Evolutionary conservation across 2,888 invertebrate species (phyloP).

Genomic region (Schrankia costaestrigalis): DNA sequence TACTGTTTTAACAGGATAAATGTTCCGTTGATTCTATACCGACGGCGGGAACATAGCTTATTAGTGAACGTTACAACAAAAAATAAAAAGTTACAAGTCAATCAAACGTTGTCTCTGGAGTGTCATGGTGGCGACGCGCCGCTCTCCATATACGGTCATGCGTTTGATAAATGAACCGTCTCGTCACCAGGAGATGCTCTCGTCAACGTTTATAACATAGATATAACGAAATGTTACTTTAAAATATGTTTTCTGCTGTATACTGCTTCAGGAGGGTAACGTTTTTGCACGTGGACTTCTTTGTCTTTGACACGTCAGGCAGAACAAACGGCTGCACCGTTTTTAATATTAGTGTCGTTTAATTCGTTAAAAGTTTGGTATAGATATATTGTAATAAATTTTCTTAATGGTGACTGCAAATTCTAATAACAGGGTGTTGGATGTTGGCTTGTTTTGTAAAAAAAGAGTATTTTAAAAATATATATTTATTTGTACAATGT

Average conservation of each 20-base stretch:
- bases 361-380: too few species aligned
- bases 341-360: too few species aligned
- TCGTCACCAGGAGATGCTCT: slow-evolving; percentile 30
- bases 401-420: too few species aligned
- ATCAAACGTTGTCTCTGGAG: slow-evolving; percentile 51
- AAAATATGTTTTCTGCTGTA: slow-evolving; percentile 12
- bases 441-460: too few species aligned
- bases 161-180: slow-evolving; percentile 48
- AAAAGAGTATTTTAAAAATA: too few species aligned
- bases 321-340: too few species aligned
- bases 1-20: slow-evolving; percentile 15
- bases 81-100: slow-evolving; percentile 60
- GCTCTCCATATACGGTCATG: slow-evolving; percentile 49
- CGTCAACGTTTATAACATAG: slow-evolving; percentile 32
- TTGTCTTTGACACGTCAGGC: too few species aligned
- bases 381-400: too few species aligned
- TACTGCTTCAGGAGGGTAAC: too few species aligned
- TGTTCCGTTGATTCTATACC: slow-evolving; percentile 14
- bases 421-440: too few species aligned
- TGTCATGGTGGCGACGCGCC: slow-evolving; percentile 59
- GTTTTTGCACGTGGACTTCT: too few species aligned
- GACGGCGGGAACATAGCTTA: slow-evolving; percentile 38
- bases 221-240: slow-evolving; percentile 25
- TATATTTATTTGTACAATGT: too few species aligned
- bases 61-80: slow-evolving; percentile 33